Evolutionary conservation across 2,113 vertebrate genomes (phyloP).

Genomic region (Gallinago undulata): DNA sequence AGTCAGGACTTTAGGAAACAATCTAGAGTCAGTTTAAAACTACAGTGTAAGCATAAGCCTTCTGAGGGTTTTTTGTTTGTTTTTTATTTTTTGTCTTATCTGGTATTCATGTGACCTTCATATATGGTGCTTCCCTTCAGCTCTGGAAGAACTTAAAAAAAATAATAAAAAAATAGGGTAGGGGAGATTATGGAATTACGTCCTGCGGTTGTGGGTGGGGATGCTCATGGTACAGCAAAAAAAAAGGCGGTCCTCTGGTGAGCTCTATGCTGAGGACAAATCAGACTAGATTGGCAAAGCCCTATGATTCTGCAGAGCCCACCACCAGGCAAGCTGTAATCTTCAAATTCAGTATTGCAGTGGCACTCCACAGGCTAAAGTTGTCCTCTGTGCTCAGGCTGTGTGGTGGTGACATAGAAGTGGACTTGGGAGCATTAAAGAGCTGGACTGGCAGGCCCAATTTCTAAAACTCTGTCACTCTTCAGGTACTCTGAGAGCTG

Average conservation of each 20-base stretch:
- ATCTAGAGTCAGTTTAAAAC: background rate
- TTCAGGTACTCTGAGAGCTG: background rate
- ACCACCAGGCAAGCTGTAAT: rapidly evolving
- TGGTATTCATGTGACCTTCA: background rate
- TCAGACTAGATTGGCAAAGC: background rate
- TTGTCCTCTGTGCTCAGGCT: background rate
- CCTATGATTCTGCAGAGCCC: background rate
- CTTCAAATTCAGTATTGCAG: background rate
- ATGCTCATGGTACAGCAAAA: background rate
- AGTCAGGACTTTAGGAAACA: background rate
- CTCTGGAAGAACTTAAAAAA: background rate
- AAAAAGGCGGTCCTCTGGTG: background rate
- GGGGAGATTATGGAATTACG: background rate
- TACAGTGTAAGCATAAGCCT: background rate
- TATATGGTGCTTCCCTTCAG: background rate
- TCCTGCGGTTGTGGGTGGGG: background rate
- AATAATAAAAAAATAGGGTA: background rate
- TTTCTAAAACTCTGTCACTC: rapidly evolving
- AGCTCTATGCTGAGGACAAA: background rate
- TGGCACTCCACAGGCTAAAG: no score
- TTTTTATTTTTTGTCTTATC: background rate
- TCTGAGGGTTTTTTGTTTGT: background rate
- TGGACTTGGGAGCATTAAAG: background rate
- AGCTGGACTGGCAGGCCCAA: background rate
- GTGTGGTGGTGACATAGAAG: background rate